Conservation (phyloP, 92 coral and sea anemone genomes). For the Chrysogorgia sp. region DNA sequence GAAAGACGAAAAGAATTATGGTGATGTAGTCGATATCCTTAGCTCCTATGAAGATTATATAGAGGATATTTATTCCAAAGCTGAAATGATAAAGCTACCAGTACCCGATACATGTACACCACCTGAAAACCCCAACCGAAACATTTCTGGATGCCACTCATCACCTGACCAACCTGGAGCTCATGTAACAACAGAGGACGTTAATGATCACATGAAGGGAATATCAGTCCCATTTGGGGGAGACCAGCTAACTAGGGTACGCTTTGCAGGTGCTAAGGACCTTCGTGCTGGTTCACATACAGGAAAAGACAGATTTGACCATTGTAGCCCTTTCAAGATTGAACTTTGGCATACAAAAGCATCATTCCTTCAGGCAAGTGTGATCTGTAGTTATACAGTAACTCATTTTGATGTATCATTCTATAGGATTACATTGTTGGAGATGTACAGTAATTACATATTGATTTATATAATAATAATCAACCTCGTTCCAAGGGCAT, state of each 20-base stretch:
- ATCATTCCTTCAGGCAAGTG: slow-evolving; percentile 61
- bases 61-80: slow-evolving; percentile 53
- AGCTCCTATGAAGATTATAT: slow-evolving; percentile 52
- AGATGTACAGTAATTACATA: too few relatives aligned
- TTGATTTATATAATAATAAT: too few relatives aligned
- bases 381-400: too few relatives aligned
- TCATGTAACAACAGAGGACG: slow-evolving; percentile 42
- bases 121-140: slow-evolving; percentile 46
- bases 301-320: slow-evolving; percentile 65
- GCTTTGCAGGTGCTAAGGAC: slow-evolving; percentile 66
- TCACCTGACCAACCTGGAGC: slow-evolving; percentile 62
- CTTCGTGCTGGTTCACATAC: slow-evolving; percentile 54
- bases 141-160: slow-evolving; percentile 37
- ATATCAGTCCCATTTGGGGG: slow-evolving; percentile 66
- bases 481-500: too few relatives aligned
- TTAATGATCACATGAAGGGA: slow-evolving; percentile 49
- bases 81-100: slow-evolving; percentile 49
- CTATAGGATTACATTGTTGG: too few relatives aligned
- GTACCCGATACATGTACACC: slow-evolving; percentile 1
- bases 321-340: slow-evolving; percentile 63
- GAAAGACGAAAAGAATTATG: slow-evolving; percentile 42
- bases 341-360: slow-evolving; percentile 67
- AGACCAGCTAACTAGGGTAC: slow-evolving; percentile 61
- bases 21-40: slow-evolving; percentile 62
- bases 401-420: too few relatives aligned